Evolutionary conservation across 2,113 vertebrate species (phyloP).

Genomic region (Climacteris rufus): DNA sequence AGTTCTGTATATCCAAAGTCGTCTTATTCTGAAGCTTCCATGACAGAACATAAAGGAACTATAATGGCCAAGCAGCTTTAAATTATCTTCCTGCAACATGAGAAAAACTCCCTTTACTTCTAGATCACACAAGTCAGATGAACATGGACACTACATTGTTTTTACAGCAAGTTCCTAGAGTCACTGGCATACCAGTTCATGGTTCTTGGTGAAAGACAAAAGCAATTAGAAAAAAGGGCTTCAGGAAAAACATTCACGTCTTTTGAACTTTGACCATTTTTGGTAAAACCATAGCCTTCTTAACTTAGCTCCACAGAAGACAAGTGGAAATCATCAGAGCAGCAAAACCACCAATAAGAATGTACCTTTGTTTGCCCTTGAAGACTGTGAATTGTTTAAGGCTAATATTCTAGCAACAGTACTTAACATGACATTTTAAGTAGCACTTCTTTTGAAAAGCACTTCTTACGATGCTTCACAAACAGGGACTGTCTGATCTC

Average conservation of each 20-base stretch:
- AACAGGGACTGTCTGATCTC: neutral
- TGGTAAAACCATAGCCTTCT: neutral
- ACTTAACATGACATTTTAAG: neutral
- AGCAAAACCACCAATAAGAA: neutral
- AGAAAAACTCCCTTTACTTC: neutral
- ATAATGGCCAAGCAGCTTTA: neutral
- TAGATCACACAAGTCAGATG: neutral
- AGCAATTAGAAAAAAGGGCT: neutral
- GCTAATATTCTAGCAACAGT: neutral
- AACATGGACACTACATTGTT: neutral
- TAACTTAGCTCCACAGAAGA: neutral
- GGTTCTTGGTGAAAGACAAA: neutral
- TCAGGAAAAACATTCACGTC: neutral
- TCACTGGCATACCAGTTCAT: neutral
- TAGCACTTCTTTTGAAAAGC: neutral
- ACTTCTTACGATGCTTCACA: neutral
- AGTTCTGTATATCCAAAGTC: neutral
- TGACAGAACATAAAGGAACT: neutral
- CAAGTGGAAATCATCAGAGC: neutral
- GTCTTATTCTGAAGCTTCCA: neutral
- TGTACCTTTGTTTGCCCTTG: neutral
- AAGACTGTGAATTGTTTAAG: neutral
- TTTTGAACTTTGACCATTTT: neutral
- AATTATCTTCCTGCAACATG: neutral
- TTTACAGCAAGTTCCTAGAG: neutral